Evolutionary conservation across 2,888 invertebrate genomes (phyloP), one percentile per base, ranked within the genome.

Genomic region (Seladonia tumulorum): DNA sequence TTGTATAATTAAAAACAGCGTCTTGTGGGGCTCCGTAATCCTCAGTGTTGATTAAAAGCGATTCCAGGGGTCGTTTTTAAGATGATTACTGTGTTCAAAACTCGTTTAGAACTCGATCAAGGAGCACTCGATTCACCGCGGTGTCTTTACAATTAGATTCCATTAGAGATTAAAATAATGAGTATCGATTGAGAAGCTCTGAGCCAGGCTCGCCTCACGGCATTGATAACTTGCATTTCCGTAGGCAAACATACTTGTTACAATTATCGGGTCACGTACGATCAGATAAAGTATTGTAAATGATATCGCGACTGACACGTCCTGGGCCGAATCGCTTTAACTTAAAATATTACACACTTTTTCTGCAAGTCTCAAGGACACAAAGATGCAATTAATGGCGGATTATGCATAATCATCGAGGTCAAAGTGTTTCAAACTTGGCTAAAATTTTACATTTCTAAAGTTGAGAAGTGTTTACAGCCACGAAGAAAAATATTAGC

Each of bases 211-310:
- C 57, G 2, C n/a, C 75, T 49, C 29, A n/a, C 2, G 35, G 18
- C 47, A 35, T 42, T 25, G 71, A 71, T 45, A 71, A 16, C 35
- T 12, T 29, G 25, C 22, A 42, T 35, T 8, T 70, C n/a, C 8
- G n/a, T 74, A 5, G 12, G 14, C 1, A 70, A 70, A 68, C 39
- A 53, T 22, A 25, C 12, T 18, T 22, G 18, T 3, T 5, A 29
- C 42, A 22, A 39, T 60, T 73, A 76, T 83, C 47, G 45, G 14
- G 73, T 77, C 83, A 83, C 73, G 83, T 83, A 83, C 77, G 18
- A 18, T 42, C n/a, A 76, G 66, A 82, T 71, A 72, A 35, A 47
- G 25, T 73, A 25, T 76, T 73, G 60, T 83, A 57, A 22, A 22
- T 1, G n/a, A 47, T 53, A 73, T 47, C 18, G n/a, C 25, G 29